Base-by-base conservation (phyloP, 2,888 invertebrate genomes). In the Deilephila porcellus region DNA sequence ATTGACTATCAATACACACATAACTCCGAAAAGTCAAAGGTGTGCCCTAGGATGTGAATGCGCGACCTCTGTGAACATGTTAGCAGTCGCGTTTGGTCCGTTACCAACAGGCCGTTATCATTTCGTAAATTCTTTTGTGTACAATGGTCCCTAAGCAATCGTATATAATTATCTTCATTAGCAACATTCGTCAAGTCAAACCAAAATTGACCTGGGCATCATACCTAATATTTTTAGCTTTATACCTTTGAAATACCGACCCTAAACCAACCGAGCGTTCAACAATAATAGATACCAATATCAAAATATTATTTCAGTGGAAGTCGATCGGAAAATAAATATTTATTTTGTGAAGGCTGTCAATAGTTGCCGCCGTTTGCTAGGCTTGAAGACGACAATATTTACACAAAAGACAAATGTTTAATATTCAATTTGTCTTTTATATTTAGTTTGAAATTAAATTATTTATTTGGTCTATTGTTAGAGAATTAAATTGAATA, bases 241-340 rank as follows among this genome's bases (percentile, higher is more conserved):
- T 14, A 1, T 45, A 45, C 45, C 45, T 45, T 11, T 1, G 14
- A 56, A 56, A n/a, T 56, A 56, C n/a, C 56, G 19, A 4, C 17
- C 45, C 7, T 56, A 56, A 56, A 56, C 7, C 56, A 56, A 56
- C 56, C 5, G n/a, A 56, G 56, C 56, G n/a, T 56, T 56, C 56
- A 56, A 56, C 19, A 56, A 56, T 56, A 56, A 56, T 19, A n/a
- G 5, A 56, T n/a, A 56, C 56, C 19, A 56, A 56, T 56, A n/a
- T 0, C 56, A n/a, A 56, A 56, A 56, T 56, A 56, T n/a, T 56
- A 56, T 56, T 45, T 56, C 56, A 56, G 5, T 56, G 56, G 56
- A 56, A 56, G 56, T 56, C 19, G 56, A 56, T 56, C n/a, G 56
- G 56, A 56, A 56, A 56, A 56, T 56, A 56, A 56, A 56, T 56